Conservation (phyloP, 2,888 invertebrate species). For the Prostheceraeus crozeri region DNA sequence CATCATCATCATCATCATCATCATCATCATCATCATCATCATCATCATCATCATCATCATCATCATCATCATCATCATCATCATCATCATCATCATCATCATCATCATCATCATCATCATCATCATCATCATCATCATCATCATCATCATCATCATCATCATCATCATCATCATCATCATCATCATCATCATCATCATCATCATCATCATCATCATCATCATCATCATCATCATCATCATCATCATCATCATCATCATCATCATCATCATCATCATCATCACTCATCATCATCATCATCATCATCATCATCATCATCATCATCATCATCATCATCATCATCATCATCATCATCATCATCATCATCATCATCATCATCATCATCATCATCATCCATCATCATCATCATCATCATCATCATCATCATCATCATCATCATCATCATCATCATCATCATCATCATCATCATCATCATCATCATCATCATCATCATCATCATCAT, state of each 20-base stretch:
- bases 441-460: conserved; percentile 39
- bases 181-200: conserved; percentile 37
- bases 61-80: conserved; percentile 35
- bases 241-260: conserved; percentile 24
- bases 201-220: conserved; percentile 36
- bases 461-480: conserved; percentile 38
- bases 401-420: conserved; percentile 12
- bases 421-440: conserved; percentile 29
- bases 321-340: conserved; percentile 1
- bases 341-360: conserved; percentile 4
- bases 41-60: conserved; percentile 34
- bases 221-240: conserved; percentile 36
- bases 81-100: conserved; percentile 38
- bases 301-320: conserved; percentile 8
- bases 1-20: conserved; percentile 8
- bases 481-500: conserved; percentile 38
- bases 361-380: conserved; percentile 8
- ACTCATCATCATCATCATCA: conserved; percentile 57
- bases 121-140: conserved; percentile 37
- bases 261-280: conserved; percentile 28
- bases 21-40: conserved; percentile 27
- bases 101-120: conserved; percentile 33
- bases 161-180: conserved; percentile 40
- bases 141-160: conserved; percentile 39
- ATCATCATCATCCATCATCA: background rate